phyloP scores from a whole-genome alignment of 1,140 invertebrate species.

The Thaumatotibia leucotreta region DNA sequence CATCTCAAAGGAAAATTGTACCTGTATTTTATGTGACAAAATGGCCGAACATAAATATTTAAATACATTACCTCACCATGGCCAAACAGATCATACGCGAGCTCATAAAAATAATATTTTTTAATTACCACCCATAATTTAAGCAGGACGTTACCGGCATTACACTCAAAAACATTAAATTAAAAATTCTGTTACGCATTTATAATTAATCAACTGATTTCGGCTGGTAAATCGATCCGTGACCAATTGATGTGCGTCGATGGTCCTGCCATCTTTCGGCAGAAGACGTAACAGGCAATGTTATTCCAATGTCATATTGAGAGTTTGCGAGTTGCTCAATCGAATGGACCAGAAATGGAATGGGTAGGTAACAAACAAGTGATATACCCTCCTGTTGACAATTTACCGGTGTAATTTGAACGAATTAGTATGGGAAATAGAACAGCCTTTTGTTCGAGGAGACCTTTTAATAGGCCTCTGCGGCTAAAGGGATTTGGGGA shows the following conservation, averaged over 20 bases:
- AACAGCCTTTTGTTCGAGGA: too few relatives aligned
- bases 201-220: conserved; percentile 34
- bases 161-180: conserved; percentile 19
- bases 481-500: too few relatives aligned
- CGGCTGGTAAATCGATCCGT: conserved; percentile 38
- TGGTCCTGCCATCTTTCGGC: background rate
- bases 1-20: too few relatives aligned
- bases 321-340: background rate
- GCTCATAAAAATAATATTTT: conserved; percentile 8
- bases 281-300: background rate
- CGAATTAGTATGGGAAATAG: too few relatives aligned
- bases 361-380: too few relatives aligned
- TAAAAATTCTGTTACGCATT: conserved; percentile 25
- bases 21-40: too few relatives aligned
- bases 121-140: conserved; percentile 15
- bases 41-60: background rate
- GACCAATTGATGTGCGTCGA: background rate
- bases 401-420: too few relatives aligned
- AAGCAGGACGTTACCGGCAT: conserved; percentile 13
- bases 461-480: too few relatives aligned
- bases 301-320: background rate
- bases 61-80: background rate
- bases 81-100: background rate
- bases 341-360: too few relatives aligned
- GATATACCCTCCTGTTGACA: too few relatives aligned